These are phyloP conservation scores for Ormyrus labotus DNA, from an alignment of 2,888 invertebrate genomes.

Conservation along the genomic window DNA sequence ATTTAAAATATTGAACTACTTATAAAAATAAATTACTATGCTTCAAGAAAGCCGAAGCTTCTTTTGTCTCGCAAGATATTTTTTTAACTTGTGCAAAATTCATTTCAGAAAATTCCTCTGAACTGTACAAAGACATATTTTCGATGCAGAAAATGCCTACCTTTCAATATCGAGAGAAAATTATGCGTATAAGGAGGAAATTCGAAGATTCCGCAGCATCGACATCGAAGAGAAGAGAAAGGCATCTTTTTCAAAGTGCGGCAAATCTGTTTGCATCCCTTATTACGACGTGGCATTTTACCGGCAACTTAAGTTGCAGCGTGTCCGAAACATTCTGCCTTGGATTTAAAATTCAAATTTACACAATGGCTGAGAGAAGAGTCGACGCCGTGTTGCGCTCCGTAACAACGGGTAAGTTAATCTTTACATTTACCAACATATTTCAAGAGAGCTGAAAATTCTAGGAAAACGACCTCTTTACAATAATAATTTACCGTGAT, in stretches of 20 bases:
- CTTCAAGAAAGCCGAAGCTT: no score
- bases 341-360: constrained; percentile 53
- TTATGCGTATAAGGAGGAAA: constrained; percentile 9
- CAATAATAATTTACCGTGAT: not conserved
- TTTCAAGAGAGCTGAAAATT: constrained; percentile 22
- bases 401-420: constrained; percentile 26
- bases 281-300: constrained; percentile 34
- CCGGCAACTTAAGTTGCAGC: constrained; percentile 8
- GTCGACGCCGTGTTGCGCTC: not conserved
- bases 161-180: not conserved
- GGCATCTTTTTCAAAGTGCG: not conserved
- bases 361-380: constrained; percentile 21
- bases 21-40: no score
- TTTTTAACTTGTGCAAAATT: no score
- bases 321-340: constrained; percentile 34
- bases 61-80: no score
- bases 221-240: constrained; percentile 7
- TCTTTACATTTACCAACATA: constrained; percentile 24
- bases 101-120: no score
- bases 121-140: not conserved
- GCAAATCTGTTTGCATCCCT: constrained; percentile 44
- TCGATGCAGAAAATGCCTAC: not conserved
- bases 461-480: constrained; percentile 16
- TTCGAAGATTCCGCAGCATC: constrained; percentile 22
- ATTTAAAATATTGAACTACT: no score